A percentile compares a stretch with the other conserved stretches of the same genome.
phyloP scores from a whole-genome alignment of 2,888 invertebrate genomes.

The Leptarthrus brevirostris region DNA sequence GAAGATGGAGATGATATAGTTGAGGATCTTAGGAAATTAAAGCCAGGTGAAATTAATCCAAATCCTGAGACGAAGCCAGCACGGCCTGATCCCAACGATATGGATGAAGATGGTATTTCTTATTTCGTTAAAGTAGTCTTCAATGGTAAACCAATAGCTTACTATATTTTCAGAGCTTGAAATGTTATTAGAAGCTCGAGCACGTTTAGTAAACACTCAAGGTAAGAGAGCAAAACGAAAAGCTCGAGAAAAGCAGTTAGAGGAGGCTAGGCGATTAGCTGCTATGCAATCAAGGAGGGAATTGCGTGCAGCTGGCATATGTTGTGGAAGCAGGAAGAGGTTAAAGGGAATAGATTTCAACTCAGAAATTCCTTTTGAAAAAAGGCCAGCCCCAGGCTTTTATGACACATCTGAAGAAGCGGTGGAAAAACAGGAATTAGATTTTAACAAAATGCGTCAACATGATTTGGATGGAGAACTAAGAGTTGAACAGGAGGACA shows the following conservation, averaged over 20 bases:
- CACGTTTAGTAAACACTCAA: conserved; percentile 97
- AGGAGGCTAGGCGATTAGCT: conserved; percentile 95
- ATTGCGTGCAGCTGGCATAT: conserved; percentile 95
- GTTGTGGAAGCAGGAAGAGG: conserved; percentile 65
- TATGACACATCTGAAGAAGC: conserved; percentile 93
- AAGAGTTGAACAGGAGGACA: conserved; percentile 90
- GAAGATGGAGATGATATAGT: conserved; percentile 92
- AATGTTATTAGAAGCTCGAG: conserved; percentile 99
- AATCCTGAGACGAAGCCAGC: conserved; percentile 99
- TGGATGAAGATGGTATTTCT: conserved; percentile 99
- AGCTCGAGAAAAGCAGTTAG: conserved; percentile 97
- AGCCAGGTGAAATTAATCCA: conserved; percentile 99
- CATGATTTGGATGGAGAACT: conserved; percentile 94
- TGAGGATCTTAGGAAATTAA: conserved; percentile 96
- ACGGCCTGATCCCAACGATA: conserved; percentile 98
- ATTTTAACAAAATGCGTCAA: conserved; percentile 89
- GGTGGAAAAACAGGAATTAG: conserved; percentile 88
- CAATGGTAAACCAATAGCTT: too few relatives aligned
- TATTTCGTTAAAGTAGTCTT: too few relatives aligned
- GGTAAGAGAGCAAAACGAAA: conserved; percentile 94
- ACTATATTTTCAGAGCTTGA: conserved; percentile 91
- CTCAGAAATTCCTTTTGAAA: conserved; percentile 97
- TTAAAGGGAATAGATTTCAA: conserved; percentile 97
- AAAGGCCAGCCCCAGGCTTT: conserved; percentile 91
- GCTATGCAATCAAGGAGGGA: conserved; percentile 98